A percentile compares a stretch with the other conserved stretches of the same genome.
Evolutionary conservation across 2,797 vertebrate species (phyloP).

Genomic region (Chloroceryle inda): DNA sequence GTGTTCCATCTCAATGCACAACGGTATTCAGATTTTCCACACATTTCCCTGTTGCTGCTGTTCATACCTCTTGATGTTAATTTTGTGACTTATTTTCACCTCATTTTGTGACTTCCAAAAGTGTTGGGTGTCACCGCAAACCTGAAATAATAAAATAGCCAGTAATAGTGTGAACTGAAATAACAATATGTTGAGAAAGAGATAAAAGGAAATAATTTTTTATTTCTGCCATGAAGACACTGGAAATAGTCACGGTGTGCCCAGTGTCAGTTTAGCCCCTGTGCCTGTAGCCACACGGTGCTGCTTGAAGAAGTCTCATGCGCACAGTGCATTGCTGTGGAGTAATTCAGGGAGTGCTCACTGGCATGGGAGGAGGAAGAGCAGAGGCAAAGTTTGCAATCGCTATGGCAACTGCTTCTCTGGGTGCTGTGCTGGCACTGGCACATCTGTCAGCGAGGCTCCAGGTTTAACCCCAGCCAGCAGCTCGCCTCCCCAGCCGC

Average conservation of each 20-base stretch:
- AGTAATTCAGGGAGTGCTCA: not conserved
- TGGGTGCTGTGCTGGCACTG: conserved; percentile 6
- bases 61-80: not conserved
- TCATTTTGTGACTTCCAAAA: not conserved
- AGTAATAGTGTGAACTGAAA: not conserved
- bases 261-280: not conserved
- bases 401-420: conserved; percentile 45
- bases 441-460: conserved; percentile 38
- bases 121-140: not conserved
- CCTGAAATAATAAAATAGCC: not conserved
- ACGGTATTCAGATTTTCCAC: not conserved
- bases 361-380: not conserved
- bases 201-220: not conserved
- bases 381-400: conserved; percentile 23
- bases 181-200: not conserved
- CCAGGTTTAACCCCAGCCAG: not conserved
- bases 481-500: not conserved
- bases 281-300: not conserved
- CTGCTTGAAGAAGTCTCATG: not conserved
- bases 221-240: not conserved
- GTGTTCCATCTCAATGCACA: not conserved
- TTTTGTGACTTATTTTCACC: not conserved
- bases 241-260: not conserved
- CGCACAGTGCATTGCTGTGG: accelerated
- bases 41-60: not conserved